These are phyloP conservation scores for Heterochromis multidens DNA, from an alignment of 2,113 vertebrate genomes.

Conservation along the genomic window DNA sequence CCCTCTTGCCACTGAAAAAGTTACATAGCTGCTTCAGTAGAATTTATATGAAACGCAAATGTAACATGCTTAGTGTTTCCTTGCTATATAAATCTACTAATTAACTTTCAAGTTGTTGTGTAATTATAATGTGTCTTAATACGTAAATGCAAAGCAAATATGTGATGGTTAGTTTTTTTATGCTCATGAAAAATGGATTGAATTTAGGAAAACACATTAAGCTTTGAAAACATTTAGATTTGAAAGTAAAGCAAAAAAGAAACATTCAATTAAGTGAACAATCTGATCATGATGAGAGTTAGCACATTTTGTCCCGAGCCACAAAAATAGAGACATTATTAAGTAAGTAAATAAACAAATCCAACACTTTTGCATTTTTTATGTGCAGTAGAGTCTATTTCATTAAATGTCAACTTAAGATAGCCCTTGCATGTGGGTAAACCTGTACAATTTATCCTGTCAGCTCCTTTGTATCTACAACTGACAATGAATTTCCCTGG, in stretches of 20 bases:
- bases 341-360: neutral
- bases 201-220: neutral
- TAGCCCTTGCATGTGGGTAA: neutral
- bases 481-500: neutral
- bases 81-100: neutral
- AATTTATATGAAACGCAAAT: fast-evolving
- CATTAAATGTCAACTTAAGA: neutral
- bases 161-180: neutral
- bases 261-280: neutral
- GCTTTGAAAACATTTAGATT: neutral
- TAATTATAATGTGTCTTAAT: neutral
- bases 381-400: neutral
- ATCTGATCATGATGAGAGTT: neutral
- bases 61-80: neutral
- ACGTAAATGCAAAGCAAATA: neutral
- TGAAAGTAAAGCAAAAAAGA: neutral
- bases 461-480: neutral
- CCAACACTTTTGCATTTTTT: neutral
- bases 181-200: neutral
- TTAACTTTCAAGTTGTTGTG: neutral
- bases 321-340: neutral
- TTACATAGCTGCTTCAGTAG: neutral
- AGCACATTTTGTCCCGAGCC: neutral
- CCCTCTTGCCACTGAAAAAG: neutral
- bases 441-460: neutral